Evolutionary conservation across 30 jellyfish, hydroid and myxozoan genomes (phyloP).

Genomic region (Clytia hemisphaerica): DNA sequence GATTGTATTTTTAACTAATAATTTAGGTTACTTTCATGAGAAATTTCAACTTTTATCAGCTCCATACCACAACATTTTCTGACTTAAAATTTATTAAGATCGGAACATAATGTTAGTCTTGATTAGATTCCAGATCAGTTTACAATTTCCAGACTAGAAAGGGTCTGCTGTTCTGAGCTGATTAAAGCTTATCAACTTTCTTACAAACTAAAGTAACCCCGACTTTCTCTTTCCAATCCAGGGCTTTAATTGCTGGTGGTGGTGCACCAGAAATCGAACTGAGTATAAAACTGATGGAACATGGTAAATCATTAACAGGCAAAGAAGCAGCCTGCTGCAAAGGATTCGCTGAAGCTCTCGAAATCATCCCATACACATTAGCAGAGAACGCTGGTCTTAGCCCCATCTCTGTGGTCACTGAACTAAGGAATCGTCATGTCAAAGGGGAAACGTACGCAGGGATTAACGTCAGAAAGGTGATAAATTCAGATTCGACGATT

Average conservation of each 20-base stretch:
- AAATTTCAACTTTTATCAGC: too few species aligned
- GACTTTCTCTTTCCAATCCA: neutral
- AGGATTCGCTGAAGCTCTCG: conserved; percentile 98
- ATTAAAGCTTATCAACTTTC: neutral
- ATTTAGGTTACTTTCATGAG: too few species aligned
- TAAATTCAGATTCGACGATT: too few species aligned
- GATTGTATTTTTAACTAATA: too few species aligned
- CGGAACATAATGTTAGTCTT: too few species aligned
- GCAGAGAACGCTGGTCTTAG: conserved; percentile 99
- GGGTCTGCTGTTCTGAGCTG: neutral
- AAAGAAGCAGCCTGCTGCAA: conserved; percentile 89
- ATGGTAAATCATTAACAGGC: conserved; percentile 81
- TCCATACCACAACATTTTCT: too few species aligned
- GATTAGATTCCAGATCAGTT: too few species aligned
- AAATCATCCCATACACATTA: conserved; percentile 87
- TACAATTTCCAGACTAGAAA: too few species aligned
- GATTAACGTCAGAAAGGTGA: conserved; percentile 88
- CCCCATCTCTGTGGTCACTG: conserved; percentile 95
- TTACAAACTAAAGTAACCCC: too few species aligned
- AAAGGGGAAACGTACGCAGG: conserved; percentile 88
- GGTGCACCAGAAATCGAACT: conserved; percentile 98
- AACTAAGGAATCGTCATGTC: conserved; percentile 85
- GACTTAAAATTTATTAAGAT: too few species aligned
- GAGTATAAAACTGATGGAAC: conserved; percentile 62
- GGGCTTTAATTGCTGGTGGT: conserved; percentile 99